Conservation (phyloP, 2,888 invertebrate genomes). For the Xestia rhomboidea region DNA sequence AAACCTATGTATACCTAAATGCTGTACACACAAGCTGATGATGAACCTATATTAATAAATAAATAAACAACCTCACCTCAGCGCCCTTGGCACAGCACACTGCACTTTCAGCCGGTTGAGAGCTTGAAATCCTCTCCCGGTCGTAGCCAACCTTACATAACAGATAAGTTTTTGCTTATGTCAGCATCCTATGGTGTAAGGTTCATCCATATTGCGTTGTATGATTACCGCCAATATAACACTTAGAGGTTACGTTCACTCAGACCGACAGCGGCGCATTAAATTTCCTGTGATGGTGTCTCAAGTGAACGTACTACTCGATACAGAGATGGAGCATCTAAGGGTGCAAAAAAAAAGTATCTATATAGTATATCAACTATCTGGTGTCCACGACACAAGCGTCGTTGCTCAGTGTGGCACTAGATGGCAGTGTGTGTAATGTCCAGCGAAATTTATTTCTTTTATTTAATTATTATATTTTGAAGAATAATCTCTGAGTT, state of each 20-base stretch:
- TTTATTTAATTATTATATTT: neutral
- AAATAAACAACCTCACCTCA: too few species aligned
- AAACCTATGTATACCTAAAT: too few species aligned
- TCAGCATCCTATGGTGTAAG: neutral
- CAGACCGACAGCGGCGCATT: slow-evolving; percentile 75
- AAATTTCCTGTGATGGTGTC: slow-evolving; percentile 73
- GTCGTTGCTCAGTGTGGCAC: too few species aligned
- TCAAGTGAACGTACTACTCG: slow-evolving; percentile 49
- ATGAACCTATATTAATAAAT: too few species aligned
- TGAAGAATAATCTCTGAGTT: neutral
- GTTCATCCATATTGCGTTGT: neutral
- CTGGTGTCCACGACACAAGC: too few species aligned
- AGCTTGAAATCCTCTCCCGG: neutral
- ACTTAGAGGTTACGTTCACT: slow-evolving; percentile 66
- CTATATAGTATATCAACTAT: too few species aligned
- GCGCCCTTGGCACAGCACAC: neutral
- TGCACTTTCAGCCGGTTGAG: neutral
- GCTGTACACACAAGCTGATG: too few species aligned
- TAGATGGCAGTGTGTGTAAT: too few species aligned
- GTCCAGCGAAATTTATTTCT: too few species aligned
- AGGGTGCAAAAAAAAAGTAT: too few species aligned
- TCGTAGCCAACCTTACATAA: neutral
- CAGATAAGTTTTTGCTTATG: neutral
- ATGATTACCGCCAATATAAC: slow-evolving; percentile 67
- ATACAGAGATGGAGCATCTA: slow-evolving; percentile 36